Percentiles rank a stretch among this genome's conserved stretches.
Conservation (phyloP, 2,888 invertebrate genomes). For the Leptinotarsa peninsularis region DNA sequence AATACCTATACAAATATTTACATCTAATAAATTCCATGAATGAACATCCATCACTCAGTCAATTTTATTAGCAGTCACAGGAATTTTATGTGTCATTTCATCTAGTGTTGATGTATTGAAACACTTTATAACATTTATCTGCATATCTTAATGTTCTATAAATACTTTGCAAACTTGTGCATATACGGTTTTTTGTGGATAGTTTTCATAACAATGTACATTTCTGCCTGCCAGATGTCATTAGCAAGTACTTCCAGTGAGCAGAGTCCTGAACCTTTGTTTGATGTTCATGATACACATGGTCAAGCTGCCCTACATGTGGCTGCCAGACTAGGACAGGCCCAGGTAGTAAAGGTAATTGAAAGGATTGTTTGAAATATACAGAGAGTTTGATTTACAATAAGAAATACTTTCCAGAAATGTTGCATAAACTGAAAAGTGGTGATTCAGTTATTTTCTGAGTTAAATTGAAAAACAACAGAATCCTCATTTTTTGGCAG, state of each 20-base stretch:
- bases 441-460: neutral
- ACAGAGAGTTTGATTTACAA: neutral
- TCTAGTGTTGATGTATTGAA: conserved; percentile 29
- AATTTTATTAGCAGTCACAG: conserved; percentile 25
- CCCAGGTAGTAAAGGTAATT: conserved; percentile 75
- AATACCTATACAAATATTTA: neutral
- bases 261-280: conserved; percentile 67
- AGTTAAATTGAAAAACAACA: neutral
- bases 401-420: neutral
- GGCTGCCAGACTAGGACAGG: conserved; percentile 83
- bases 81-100: conserved; percentile 38
- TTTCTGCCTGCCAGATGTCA: conserved; percentile 57
- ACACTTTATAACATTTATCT: conserved; percentile 14
- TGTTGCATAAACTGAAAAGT: neutral
- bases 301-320: conserved; percentile 90
- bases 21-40: neutral
- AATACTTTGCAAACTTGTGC: conserved; percentile 17
- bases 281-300: conserved; percentile 75
- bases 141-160: conserved; percentile 12
- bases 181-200: conserved; percentile 14
- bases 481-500: too few species aligned
- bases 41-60: conserved; percentile 13
- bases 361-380: conserved; percentile 18
- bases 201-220: conserved; percentile 10
- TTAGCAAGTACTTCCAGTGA: conserved; percentile 64